Evolutionary conservation across 2,113 vertebrate genomes (phyloP).

Genomic region (Salminus brasiliensis): DNA sequence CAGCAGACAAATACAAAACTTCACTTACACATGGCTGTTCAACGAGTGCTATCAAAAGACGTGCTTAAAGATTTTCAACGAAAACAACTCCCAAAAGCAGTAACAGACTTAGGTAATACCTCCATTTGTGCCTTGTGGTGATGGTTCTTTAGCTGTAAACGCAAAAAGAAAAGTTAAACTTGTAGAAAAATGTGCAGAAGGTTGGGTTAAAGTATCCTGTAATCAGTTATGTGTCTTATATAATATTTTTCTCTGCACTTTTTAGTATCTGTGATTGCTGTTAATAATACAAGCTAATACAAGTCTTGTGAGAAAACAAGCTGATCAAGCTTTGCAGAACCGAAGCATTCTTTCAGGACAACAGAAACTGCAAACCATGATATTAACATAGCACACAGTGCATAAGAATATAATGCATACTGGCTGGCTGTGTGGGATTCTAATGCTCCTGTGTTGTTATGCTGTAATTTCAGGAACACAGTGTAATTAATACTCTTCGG

Average conservation of each 20-base stretch:
- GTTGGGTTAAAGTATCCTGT: not conserved
- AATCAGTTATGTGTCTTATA: not conserved
- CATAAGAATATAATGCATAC: not conserved
- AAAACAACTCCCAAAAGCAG: not conserved
- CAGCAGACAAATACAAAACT: not conserved
- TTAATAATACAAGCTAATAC: not conserved
- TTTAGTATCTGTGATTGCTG: no score
- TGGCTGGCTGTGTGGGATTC: not conserved
- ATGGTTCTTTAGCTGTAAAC: not conserved
- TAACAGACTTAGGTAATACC: not conserved
- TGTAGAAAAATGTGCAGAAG: not conserved
- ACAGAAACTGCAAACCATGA: not conserved
- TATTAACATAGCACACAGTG: not conserved
- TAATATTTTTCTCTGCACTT: not conserved
- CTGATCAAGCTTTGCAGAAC: no score
- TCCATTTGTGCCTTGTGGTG: not conserved
- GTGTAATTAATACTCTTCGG: not conserved
- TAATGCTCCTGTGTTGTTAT: no score
- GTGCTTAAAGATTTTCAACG: not conserved
- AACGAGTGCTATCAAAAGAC: not conserved
- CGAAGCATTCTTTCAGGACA: not conserved
- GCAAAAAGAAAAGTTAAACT: not conserved
- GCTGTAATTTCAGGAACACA: slow-evolving; percentile 14
- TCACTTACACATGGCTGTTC: not conserved
- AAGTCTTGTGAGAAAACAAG: not conserved